Conservation (phyloP, 2,888 invertebrate species). For the Eudemis profundana region DNA sequence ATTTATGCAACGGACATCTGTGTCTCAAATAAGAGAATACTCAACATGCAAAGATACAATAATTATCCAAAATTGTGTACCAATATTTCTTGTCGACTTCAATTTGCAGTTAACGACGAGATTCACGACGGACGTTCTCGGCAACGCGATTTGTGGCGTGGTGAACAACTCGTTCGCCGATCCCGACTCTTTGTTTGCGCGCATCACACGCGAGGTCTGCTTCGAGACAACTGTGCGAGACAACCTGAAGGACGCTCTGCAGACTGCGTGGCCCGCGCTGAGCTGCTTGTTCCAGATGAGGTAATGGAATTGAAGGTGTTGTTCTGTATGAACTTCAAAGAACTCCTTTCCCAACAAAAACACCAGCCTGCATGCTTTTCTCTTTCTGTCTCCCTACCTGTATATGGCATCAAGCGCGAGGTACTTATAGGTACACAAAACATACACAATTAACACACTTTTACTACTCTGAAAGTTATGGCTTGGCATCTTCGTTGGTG, state of each 20-base stretch:
- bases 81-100: no score
- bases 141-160: conserved; percentile 15
- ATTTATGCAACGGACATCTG: no score
- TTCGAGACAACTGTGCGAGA: conserved; percentile 17
- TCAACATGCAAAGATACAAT: no score
- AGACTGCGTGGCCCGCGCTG: conserved; percentile 19
- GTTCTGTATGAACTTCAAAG: not conserved
- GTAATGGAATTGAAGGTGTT: not conserved
- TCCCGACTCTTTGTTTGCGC: conserved; percentile 2
- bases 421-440: no score
- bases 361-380: no score
- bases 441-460: no score
- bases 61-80: no score
- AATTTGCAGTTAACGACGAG: conserved; percentile 6
- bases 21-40: no score
- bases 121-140: conserved; percentile 17
- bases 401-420: not conserved
- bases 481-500: no score
- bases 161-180: conserved; percentile 17
- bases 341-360: no score
- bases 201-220: conserved; percentile 23
- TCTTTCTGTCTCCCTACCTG: not conserved
- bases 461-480: no score
- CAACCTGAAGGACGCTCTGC: conserved; percentile 21
- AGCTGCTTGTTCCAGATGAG: conserved; percentile 24